These are phyloP conservation scores for Cladopsammia gracilis DNA, from an alignment of 64 coral and sea anemone genomes.

Conservation along the genomic window DNA sequence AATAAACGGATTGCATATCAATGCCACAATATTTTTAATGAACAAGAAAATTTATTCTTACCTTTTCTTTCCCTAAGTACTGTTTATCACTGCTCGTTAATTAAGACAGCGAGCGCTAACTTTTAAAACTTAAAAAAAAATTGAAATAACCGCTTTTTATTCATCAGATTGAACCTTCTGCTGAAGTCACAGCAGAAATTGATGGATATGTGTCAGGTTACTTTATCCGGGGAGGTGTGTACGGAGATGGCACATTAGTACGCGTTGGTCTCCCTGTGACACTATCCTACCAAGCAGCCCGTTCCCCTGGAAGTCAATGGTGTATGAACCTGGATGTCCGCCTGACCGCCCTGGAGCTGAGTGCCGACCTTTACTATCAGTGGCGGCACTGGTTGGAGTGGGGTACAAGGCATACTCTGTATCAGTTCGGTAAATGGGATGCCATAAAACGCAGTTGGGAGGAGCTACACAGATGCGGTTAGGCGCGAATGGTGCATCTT, in stretches of 20 bases:
- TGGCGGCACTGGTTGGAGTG: neutral
- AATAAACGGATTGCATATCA: too few relatives aligned
- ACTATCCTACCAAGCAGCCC: neutral
- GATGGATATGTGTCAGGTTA: neutral
- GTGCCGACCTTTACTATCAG: constrained; percentile 38
- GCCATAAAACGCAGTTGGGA: neutral
- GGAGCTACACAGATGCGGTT: neutral
- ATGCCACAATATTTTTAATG: too few relatives aligned
- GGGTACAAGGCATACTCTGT: neutral
- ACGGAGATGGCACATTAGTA: constrained; percentile 25
- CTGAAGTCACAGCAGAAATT: too few relatives aligned
- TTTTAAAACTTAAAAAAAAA: too few relatives aligned
- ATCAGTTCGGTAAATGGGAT: neutral
- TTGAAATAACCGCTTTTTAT: too few relatives aligned
- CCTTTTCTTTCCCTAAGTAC: too few relatives aligned
- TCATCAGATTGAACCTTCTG: too few relatives aligned
- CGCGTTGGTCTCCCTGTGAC: neutral
- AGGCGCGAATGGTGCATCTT: too few relatives aligned
- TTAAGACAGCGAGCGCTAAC: too few relatives aligned
- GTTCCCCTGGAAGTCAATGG: neutral
- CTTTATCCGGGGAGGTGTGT: neutral
- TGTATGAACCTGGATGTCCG: neutral
- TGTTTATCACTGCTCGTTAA: too few relatives aligned
- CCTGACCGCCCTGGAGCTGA: neutral
- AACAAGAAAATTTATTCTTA: too few relatives aligned